Evolutionary conservation across 23 tunicate genomes (phyloP), one percentile per base, ranked within the genome.

Genomic region (Halocynthia aurantium): DNA sequence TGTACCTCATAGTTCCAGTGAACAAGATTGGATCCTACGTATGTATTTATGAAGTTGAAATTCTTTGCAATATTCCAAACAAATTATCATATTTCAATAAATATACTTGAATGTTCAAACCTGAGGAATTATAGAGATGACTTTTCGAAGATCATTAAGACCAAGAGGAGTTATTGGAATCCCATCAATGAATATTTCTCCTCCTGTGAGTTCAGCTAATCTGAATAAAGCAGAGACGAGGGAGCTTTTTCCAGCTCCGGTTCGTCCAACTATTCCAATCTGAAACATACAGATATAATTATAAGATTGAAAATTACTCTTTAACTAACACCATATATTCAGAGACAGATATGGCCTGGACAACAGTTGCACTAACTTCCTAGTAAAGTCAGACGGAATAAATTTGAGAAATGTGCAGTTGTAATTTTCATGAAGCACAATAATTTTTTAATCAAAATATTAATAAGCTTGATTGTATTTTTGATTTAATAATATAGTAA

Each of bases 21-120:
- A 89, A 89, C 40, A 89, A 44, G 60, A 81, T 73, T 60, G 96
- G 96, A 71, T 89, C 96, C 95, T 87, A 58, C 63, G 44, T 67
- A 15, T 67, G 63, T 58, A 58, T 58, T 58, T 13, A 58, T 31
- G 1, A 31, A 31, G 44, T 31, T 31, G 44, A 31, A 31, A 31
- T 31, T 31, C 44, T 31, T 31, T 31, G 4, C 44, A 31, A 31
- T 31, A 31, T 31, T 31, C 44, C 4, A 4, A 4, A 31, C 44
- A 31, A 31, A 31, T 31, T 31, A 31, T 31, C 4, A 4, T 31
- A 31, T 31, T 31, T 31, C 44, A 31, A 0, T 31, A 31, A 31
- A 31, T 31, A 31, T 31, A 31, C 44, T 31, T 31, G 4, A 0
- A 31, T 31, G 44, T 31, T 31, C 44, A 31, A 31, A 31, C 44